phyloP scores from a whole-genome alignment of 2,113 vertebrate genomes.

The Nyctereutes procyonoides region DNA sequence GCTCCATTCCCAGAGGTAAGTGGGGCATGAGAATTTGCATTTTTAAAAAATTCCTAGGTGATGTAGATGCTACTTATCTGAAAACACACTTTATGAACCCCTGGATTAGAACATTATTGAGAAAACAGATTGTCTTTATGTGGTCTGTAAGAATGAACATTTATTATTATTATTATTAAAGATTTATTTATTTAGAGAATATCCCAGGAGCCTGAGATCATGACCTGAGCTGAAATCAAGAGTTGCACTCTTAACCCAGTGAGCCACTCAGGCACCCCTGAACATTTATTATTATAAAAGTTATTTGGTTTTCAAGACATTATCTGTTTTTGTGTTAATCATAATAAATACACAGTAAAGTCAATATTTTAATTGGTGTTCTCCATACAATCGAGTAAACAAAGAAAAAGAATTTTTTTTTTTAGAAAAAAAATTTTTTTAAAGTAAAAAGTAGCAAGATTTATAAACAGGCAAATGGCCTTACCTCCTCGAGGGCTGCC shows the following conservation, averaged over 20 bases:
- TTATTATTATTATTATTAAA: neutral
- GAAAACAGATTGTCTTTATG: neutral
- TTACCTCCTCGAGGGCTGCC: neutral
- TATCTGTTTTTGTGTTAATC: neutral
- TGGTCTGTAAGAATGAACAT: neutral
- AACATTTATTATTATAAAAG: neutral
- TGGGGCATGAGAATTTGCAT: neutral
- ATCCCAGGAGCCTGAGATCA: neutral
- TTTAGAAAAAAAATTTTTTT: neutral
- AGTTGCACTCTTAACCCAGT: neutral
- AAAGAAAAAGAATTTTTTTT: neutral
- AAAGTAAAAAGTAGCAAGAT: neutral
- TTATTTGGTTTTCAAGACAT: conserved; percentile 7
- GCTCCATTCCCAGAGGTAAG: too few relatives aligned
- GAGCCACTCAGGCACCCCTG: neutral
- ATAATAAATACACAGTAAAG: neutral
- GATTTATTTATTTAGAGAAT: neutral
- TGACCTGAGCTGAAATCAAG: neutral
- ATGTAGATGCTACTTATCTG: neutral
- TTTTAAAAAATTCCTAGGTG: neutral
- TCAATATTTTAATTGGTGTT: neutral
- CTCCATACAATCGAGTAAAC: neutral
- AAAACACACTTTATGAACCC: neutral
- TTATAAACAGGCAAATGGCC: neutral
- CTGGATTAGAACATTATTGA: neutral